phyloP scores from a whole-genome alignment of 2,797 vertebrate species.

The Pangasius krempfi region DNA sequence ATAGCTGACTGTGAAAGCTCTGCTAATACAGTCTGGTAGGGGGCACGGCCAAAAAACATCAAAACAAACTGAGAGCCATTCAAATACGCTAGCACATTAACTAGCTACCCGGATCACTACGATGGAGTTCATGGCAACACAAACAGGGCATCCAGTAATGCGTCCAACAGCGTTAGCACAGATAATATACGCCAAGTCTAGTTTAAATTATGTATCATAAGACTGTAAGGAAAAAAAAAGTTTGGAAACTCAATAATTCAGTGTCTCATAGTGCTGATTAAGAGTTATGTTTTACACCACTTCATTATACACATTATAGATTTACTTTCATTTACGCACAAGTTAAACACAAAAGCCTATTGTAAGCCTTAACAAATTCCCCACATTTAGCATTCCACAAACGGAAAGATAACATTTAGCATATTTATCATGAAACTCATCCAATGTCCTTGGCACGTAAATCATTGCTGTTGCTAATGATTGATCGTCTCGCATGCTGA shows the following conservation, averaged over 20 bases:
- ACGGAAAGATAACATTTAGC: constrained; percentile 22
- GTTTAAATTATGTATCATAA: neutral
- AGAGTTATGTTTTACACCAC: neutral
- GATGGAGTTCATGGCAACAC: neutral
- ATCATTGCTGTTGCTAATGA: constrained; percentile 52
- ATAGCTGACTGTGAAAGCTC: constrained; percentile 36
- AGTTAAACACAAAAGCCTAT: neutral
- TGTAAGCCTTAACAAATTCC: constrained; percentile 8
- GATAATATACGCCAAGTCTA: neutral
- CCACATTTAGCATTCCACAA: constrained; percentile 16
- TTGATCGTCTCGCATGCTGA: constrained; percentile 57
- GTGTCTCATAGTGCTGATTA: neutral
- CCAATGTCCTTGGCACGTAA: constrained; percentile 44
- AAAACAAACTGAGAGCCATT: constrained; percentile 37
- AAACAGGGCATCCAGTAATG: neutral
- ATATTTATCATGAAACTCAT: constrained; percentile 55
- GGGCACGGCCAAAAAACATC: constrained; percentile 31
- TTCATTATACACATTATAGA: constrained; percentile 29
- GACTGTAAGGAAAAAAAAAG: neutral
- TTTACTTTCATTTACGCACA: constrained; percentile 14
- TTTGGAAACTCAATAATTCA: neutral
- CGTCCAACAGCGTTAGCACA: neutral
- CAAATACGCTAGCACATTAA: constrained; percentile 11
- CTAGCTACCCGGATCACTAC: neutral
- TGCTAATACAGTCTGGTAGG: constrained; percentile 31